These are phyloP conservation scores for Hirudo medicinalis DNA, from an alignment of 1,140 invertebrate species.

Conservation along the genomic window DNA sequence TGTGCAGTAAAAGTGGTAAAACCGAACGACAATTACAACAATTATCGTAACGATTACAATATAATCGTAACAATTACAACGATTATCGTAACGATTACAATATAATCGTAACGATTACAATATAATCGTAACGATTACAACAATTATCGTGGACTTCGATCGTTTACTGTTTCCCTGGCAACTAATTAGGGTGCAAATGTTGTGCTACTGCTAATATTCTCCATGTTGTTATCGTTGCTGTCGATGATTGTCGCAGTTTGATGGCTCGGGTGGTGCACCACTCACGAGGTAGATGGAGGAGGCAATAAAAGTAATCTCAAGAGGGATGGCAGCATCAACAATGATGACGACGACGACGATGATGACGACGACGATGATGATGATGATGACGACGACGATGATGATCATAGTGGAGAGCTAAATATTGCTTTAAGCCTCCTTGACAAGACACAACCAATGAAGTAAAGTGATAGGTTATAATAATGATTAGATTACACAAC, in stretches of 20 bases:
- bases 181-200: neutral
- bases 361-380: neutral
- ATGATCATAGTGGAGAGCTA: no score
- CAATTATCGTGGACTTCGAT: no score
- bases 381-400: neutral
- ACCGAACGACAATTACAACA: no score
- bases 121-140: no score
- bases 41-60: no score
- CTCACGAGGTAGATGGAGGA: no score
- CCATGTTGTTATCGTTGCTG: neutral
- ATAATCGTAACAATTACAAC: no score
- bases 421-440: neutral
- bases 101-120: no score
- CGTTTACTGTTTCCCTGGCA: neutral
- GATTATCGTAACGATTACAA: no score
- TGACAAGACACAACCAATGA: neutral
- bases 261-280: neutral
- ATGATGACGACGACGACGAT: neutral
- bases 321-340: neutral
- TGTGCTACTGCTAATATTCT: neutral
- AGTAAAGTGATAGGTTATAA: conserved; percentile 3
- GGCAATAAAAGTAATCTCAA: neutral
- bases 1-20: neutral
- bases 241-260: neutral
- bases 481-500: neutral